Evolutionary conservation across 2,113 vertebrate genomes (phyloP), one percentile per base, ranked within the genome.

Genomic region (Alosa alosa): DNA sequence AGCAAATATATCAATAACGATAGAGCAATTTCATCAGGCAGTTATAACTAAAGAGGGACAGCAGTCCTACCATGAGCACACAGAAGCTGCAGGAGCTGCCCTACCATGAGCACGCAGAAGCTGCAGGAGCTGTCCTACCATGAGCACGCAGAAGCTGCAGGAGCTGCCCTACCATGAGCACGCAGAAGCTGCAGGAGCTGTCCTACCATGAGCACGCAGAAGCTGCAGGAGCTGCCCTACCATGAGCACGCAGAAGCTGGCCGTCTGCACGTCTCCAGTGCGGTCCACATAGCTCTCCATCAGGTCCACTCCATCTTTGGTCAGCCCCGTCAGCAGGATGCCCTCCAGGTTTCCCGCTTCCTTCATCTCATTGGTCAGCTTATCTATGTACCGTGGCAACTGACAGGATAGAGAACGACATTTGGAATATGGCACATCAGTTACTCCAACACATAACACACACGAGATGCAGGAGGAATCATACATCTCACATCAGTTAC

Each of bases 161-260:
- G n/a, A n/a, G n/a, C n/a, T 3, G 41, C 2, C 41, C 41, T 4
- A 52, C 36, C 22, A 57, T 36, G 17, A 20, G 41, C 41, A 44
- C 31, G 31, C 31, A 31, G 31, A 31, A 31, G 31, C 31, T 31
- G 31, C 31, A 31, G 31, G 31, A 31, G 31, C 31, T 31, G 31
- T 1, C 31, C 31, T 31, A 31, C 31, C 31, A 55, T 8, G 39
- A 52, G 3, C 49, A 83, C 49, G 0, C 31, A 31, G 31, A 31
- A 44, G 41, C 41, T 3, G 41, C 31, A 31, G 78, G 87, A 31
- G 13, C 10, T 13, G 68, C 4, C 25, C 10, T 3, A 99, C 98
- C 97, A 97, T 98, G 31, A 99, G 91, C 98, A 99, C 98, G 91
- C 97, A 99, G 91, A 99, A 99, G 86, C 98, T 99, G 81, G 98